Percentiles rank a stretch among this genome's conserved stretches.
Conservation (phyloP, 2,888 invertebrate species). For the Eudasyphora cyanicolor region DNA sequence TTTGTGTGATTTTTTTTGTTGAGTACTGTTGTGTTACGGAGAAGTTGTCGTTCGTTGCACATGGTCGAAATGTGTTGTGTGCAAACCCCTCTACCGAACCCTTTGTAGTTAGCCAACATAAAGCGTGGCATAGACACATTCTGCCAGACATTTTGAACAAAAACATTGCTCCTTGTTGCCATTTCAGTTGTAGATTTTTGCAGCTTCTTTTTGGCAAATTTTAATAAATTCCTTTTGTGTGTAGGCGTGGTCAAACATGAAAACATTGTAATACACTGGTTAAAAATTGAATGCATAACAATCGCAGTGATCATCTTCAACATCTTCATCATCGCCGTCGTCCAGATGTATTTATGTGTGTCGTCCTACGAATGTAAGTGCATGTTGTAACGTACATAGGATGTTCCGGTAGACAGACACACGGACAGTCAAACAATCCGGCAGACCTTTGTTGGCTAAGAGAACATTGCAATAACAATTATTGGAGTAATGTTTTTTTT, state of each 20-base stretch:
- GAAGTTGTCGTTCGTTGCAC: conserved; percentile 6
- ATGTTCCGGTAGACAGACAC: conserved; percentile 9
- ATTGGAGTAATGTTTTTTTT: conserved; percentile 52
- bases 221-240: conserved; percentile 55
- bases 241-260: conserved; percentile 65
- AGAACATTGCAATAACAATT: conserved; percentile 59
- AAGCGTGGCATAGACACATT: conserved; percentile 28
- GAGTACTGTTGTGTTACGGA: conserved; percentile 29
- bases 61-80: conserved; percentile 39
- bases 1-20: neutral
- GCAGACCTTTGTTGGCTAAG: conserved; percentile 11
- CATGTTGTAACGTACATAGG: neutral
- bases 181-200: conserved; percentile 18
- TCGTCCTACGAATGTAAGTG: conserved; percentile 11
- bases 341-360: neutral
- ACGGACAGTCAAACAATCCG: too few relatives aligned
- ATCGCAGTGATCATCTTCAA: too few relatives aligned
- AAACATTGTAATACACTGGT: conserved; percentile 55
- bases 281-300: conserved; percentile 59
- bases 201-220: conserved; percentile 45
- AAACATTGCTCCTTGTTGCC: conserved; percentile 44
- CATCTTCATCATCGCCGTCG: neutral
- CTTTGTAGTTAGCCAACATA: conserved; percentile 30
- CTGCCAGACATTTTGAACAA: neutral
- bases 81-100: conserved; percentile 45